Evolutionary conservation across 2,113 vertebrate species (phyloP).

Genomic region (Orycteropus afer): DNA sequence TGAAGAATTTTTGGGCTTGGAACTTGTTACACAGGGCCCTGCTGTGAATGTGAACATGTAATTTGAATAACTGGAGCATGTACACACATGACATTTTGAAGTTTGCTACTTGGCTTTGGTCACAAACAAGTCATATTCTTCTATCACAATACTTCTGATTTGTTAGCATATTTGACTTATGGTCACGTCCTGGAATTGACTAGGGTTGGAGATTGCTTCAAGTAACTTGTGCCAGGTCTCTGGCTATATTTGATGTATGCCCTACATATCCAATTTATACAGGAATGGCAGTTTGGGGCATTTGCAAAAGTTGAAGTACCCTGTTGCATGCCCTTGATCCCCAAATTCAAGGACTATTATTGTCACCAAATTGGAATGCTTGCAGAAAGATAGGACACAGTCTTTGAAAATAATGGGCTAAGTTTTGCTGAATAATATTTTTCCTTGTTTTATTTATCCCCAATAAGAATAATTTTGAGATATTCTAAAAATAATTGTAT

Average conservation of each 20-base stretch:
- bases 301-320: slow-evolving; percentile 31
- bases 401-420: slow-evolving; percentile 62
- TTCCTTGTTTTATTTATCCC: slow-evolving; percentile 75
- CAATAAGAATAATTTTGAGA: slow-evolving; percentile 77
- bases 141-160: background rate
- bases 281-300: background rate
- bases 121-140: background rate
- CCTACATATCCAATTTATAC: background rate
- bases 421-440: slow-evolving; percentile 75
- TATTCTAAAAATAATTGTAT: slow-evolving; percentile 80
- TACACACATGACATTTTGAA: background rate
- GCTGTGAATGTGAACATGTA: background rate
- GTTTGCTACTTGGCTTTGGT: background rate
- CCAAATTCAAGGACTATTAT: slow-evolving; percentile 33
- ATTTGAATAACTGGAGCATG: background rate
- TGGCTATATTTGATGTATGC: background rate
- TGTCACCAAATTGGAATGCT: slow-evolving; percentile 46
- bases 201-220: background rate
- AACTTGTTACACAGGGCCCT: background rate
- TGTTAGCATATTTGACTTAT: background rate
- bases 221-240: background rate
- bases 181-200: background rate
- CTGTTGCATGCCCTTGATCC: slow-evolving; percentile 39
- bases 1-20: background rate
- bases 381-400: slow-evolving; percentile 58